Conservation (phyloP, 2,797 vertebrate genomes). For the Anableps anableps region DNA sequence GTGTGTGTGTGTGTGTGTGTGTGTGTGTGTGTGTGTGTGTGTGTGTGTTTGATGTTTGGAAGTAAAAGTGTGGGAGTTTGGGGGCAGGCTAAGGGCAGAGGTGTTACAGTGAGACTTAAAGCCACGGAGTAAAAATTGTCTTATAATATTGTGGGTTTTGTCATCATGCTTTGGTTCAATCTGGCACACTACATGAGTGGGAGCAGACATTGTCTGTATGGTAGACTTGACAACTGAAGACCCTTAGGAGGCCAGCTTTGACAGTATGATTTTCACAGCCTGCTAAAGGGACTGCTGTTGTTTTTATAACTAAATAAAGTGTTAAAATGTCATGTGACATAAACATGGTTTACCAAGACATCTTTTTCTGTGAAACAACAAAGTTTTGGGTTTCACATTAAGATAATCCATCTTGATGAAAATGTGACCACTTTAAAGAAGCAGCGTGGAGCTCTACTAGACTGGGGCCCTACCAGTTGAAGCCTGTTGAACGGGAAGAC, state of each 20-base stretch:
- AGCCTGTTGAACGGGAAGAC: neutral
- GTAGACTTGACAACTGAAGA: neutral
- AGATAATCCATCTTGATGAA: neutral
- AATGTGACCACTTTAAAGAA: neutral
- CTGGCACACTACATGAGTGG: neutral
- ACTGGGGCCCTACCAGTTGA: neutral
- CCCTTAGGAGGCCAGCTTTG: neutral
- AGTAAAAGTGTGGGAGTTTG: neutral
- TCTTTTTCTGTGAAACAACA: neutral
- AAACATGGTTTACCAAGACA: neutral
- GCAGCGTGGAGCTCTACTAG: neutral
- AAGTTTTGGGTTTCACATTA: neutral
- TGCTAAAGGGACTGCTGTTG: neutral
- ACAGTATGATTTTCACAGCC: neutral
- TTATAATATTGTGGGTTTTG: conserved; percentile 9
- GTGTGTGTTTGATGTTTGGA: neutral
- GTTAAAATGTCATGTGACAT: neutral
- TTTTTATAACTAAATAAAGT: neutral
- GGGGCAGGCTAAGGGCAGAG: neutral
- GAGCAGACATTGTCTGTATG: neutral
- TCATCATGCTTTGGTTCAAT: conserved; percentile 11
- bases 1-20: conserved; percentile 1
- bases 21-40: neutral
- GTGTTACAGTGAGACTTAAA: conserved; percentile 2
- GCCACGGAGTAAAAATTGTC: conserved; percentile 4